A percentile compares a stretch with the other conserved stretches of the same genome.
phyloP scores from a whole-genome alignment of 2,797 vertebrate genomes.

The Carcharodon carcharias region DNA sequence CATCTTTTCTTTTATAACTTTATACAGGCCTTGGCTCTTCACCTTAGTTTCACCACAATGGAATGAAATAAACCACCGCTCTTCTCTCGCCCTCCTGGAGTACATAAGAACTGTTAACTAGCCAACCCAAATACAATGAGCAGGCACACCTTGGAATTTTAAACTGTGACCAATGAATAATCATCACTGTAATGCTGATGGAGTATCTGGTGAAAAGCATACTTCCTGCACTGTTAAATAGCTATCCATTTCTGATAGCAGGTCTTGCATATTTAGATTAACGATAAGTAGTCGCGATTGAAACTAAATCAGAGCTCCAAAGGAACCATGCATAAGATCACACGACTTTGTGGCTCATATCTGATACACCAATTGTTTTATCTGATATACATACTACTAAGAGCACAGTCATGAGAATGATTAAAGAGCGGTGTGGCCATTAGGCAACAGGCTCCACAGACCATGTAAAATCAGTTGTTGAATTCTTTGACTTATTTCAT shows the following conservation, averaged over 20 bases:
- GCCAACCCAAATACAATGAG: not conserved
- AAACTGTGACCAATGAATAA: constrained; percentile 1
- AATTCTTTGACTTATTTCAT: not conserved
- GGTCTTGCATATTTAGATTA: not conserved
- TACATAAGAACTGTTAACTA: not conserved
- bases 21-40: too few relatives aligned
- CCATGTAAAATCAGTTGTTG: not conserved
- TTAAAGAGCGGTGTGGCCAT: not conserved
- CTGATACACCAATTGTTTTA: not conserved
- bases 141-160: not conserved
- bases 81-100: not conserved
- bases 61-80: not conserved
- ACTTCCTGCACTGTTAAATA: not conserved
- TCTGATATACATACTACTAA: not conserved
- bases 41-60: not conserved
- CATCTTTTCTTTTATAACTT: not conserved
- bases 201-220: not conserved
- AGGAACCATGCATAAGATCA: not conserved
- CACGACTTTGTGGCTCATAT: not conserved
- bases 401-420: not conserved
- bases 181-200: not conserved
- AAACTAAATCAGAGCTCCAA: not conserved
- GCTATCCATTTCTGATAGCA: not conserved
- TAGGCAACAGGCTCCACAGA: not conserved
- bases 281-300: not conserved